A percentile compares a stretch with the other conserved stretches of the same genome.
phyloP scores from a whole-genome alignment of 2,797 vertebrate species.

The Luscinia luscinia region DNA sequence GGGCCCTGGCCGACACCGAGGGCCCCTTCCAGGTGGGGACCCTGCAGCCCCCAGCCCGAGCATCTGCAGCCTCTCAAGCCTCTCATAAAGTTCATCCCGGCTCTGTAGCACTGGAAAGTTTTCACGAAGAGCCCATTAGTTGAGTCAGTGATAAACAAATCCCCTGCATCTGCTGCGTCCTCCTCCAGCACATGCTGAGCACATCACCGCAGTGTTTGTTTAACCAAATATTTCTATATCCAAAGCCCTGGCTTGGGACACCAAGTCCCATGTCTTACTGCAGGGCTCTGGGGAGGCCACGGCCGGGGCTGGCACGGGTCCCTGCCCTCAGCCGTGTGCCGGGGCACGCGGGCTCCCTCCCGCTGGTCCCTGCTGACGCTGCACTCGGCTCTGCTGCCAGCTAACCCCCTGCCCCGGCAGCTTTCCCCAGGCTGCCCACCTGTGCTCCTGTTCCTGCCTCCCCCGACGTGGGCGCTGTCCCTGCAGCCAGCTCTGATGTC shows the following conservation, averaged over 20 bases:
- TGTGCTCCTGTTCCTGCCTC: background rate
- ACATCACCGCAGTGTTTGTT: background rate
- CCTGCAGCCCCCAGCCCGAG: background rate
- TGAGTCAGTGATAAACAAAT: conserved; percentile 14
- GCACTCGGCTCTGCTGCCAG: background rate
- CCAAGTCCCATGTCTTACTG: background rate
- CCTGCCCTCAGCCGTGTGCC: background rate
- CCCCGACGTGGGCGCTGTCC: background rate
- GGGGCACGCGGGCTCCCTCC: background rate
- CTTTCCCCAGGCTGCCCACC: background rate
- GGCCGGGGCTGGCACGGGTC: background rate
- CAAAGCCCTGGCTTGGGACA: background rate
- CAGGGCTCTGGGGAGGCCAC: background rate
- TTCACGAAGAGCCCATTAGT: conserved; percentile 64
- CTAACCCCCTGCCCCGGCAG: background rate
- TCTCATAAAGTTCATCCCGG: background rate
- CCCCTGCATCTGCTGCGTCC: background rate
- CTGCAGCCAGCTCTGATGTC: background rate
- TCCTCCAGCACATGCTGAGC: background rate
- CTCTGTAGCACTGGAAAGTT: background rate
- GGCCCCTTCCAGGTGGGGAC: conserved; percentile 89
- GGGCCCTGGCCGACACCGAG: conserved; percentile 87
- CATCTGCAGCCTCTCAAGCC: background rate
- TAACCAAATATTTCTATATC: conserved; percentile 7
- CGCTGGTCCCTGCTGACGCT: background rate